phyloP scores from a whole-genome alignment of 2,797 vertebrate genomes.

The Channallabes apus region DNA sequence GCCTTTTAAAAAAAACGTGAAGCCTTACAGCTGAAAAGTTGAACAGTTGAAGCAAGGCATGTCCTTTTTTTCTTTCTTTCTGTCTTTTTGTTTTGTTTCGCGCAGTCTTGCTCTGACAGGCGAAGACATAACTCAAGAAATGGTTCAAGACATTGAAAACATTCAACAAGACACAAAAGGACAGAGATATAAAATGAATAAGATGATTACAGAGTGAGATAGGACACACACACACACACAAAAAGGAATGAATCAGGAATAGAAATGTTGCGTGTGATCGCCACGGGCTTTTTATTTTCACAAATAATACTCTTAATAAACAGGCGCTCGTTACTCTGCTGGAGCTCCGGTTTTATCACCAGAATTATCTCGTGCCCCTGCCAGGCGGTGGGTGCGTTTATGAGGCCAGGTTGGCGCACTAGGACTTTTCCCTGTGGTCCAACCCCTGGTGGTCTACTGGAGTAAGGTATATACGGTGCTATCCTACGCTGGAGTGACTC shows the following conservation, averaged over 20 bases:
- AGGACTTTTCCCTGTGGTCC: slow-evolving; percentile 55
- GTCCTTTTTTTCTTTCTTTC: not conserved
- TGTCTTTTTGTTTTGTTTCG: too few relatives aligned
- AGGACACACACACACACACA: not conserved
- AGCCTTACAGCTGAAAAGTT: not conserved
- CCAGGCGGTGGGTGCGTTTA: slow-evolving; percentile 52
- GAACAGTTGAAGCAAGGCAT: not conserved
- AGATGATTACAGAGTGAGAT: slow-evolving; percentile 15
- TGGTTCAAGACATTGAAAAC: slow-evolving; percentile 24
- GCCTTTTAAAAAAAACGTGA: not conserved
- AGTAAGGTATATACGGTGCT: slow-evolving; percentile 38
- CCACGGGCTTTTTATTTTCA: slow-evolving; percentile 32
- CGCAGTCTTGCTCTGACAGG: slow-evolving; percentile 47
- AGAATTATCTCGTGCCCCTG: slow-evolving; percentile 44
- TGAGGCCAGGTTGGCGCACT: slow-evolving; percentile 45
- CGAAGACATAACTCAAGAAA: slow-evolving; percentile 35
- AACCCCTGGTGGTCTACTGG: slow-evolving; percentile 52
- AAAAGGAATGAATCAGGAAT: slow-evolving; percentile 40
- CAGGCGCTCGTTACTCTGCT: slow-evolving; percentile 56
- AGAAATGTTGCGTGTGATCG: slow-evolving; percentile 49
- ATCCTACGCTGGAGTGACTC: slow-evolving; percentile 35
- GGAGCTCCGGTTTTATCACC: slow-evolving; percentile 41
- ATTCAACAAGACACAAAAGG: slow-evolving; percentile 25
- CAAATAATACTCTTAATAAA: slow-evolving; percentile 53
- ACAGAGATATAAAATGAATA: slow-evolving; percentile 17